Evolutionary conservation across 2,888 invertebrate genomes (phyloP), one percentile per base, ranked within the genome.

Genomic region (Micoletzkya japonica): DNA sequence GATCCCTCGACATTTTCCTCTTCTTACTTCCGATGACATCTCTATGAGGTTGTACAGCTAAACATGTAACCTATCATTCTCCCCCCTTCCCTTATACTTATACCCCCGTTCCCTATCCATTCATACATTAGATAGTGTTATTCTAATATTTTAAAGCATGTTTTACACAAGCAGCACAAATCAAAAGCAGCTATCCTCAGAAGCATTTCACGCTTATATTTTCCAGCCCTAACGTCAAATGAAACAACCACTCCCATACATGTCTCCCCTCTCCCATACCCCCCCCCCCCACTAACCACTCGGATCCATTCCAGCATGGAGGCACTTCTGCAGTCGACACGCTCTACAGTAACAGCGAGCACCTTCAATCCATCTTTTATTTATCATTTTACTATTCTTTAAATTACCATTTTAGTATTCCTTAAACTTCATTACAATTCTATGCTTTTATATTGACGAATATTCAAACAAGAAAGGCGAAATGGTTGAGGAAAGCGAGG

Each of bases 301-400:
- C 28, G 74, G 74, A 70, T 74, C 74, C 74, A 74, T 74, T 24
- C 74, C 74, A 10, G 67, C 63, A 24, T 54, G 64, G 24, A 74
- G 59, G 58, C 74, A 74, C 57, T 74, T 74, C 63, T 73, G 71
- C 36, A 73, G 59, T 20, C 74, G 73, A 50, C 74, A 74, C 3
- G 74, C 74, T 39, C 74, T 69, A 58, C 74, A 74, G 58, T 73
- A 74, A 60, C 74, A 74, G n/a, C 74, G 72, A 26, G 71, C 71
- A 17, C 61, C 74, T 74, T 68, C 37, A 73, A 44, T 50, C 4
- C 50, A n/a, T 36, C n/a, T 36, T 20, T 14, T 44, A 44, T 14
- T 44, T 44, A 44, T 44, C 14, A 44, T 20, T 10, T 20, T 20
- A 44, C n/a, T n/a, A n/a, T n/a, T n/a, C n/a, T n/a, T n/a, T n/a